These are phyloP conservation scores for Hydrozoanthus tunicans DNA, from an alignment of 64 coral and sea anemone genomes.

Conservation along the genomic window DNA sequence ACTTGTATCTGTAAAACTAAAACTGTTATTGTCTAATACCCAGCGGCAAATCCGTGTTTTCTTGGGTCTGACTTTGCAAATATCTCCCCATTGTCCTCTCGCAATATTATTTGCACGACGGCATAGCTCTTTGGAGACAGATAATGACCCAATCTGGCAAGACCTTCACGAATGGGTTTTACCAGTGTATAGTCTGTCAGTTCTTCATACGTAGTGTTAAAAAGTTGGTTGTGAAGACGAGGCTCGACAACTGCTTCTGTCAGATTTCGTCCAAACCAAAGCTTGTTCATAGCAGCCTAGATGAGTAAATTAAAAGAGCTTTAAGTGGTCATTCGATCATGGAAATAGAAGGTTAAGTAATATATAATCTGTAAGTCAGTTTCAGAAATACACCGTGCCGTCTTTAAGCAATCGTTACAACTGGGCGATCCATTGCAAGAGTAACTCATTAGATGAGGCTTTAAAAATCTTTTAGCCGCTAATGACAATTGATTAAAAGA, in stretches of 20 bases:
- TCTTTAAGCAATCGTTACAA: too few species aligned
- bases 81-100: constrained; percentile 51
- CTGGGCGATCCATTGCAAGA: too few species aligned
- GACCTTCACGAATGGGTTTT: constrained; percentile 47
- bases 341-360: too few species aligned
- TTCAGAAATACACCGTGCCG: too few species aligned
- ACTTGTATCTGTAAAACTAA: too few species aligned
- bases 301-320: background rate
- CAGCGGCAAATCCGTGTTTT: constrained; percentile 77
- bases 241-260: constrained; percentile 63
- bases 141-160: constrained; percentile 44
- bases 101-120: constrained; percentile 82
- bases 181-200: constrained; percentile 16
- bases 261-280: constrained; percentile 70
- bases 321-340: background rate
- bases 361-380: too few species aligned
- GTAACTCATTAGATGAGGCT: too few species aligned
- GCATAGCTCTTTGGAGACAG: constrained; percentile 32
- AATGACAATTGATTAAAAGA: too few species aligned
- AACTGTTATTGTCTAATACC: constrained; percentile 20
- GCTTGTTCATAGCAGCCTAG: constrained; percentile 65
- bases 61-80: constrained; percentile 92
- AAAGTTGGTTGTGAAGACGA: constrained; percentile 74
- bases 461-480: too few species aligned
- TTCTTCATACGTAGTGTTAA: constrained; percentile 48